Percentiles rank a stretch among this genome's conserved stretches.
phyloP scores from a whole-genome alignment of 2,113 vertebrate genomes.

The Silurus meridionalis region DNA sequence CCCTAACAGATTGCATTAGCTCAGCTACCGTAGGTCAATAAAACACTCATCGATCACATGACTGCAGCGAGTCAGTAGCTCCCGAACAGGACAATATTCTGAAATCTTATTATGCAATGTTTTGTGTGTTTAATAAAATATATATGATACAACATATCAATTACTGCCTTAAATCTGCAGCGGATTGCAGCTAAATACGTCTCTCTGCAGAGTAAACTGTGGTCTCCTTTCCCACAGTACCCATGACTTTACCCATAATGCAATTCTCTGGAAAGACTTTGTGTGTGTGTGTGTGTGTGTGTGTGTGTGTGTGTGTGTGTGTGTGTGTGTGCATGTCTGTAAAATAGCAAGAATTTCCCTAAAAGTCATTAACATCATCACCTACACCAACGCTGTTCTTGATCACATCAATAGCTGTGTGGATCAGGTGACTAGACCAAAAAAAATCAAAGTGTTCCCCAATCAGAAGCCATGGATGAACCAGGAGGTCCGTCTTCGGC shows the following conservation, averaged over 20 bases:
- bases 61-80: not conserved
- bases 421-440: too few species aligned
- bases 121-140: not conserved
- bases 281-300: too few species aligned
- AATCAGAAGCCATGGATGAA: too few species aligned
- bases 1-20: not conserved
- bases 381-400: too few species aligned
- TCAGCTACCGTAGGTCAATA: not conserved
- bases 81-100: not conserved
- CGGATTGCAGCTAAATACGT: constrained; percentile 11
- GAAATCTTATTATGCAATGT: not conserved
- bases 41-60: not conserved
- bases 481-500: too few species aligned
- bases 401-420: too few species aligned
- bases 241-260: constrained; percentile 44
- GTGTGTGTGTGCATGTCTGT: constrained; percentile 2
- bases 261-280: constrained; percentile 30
- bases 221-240: constrained; percentile 30
- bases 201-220: constrained; percentile 40
- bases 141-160: not conserved
- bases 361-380: constrained; percentile 37
- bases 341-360: constrained; percentile 24
- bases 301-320: too few species aligned
- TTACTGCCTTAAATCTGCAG: not conserved
- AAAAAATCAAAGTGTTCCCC: too few species aligned